Percentiles rank a stretch among this genome's conserved stretches.
phyloP scores from a whole-genome alignment of 2,888 invertebrate species.

The Ophion ellenae region DNA sequence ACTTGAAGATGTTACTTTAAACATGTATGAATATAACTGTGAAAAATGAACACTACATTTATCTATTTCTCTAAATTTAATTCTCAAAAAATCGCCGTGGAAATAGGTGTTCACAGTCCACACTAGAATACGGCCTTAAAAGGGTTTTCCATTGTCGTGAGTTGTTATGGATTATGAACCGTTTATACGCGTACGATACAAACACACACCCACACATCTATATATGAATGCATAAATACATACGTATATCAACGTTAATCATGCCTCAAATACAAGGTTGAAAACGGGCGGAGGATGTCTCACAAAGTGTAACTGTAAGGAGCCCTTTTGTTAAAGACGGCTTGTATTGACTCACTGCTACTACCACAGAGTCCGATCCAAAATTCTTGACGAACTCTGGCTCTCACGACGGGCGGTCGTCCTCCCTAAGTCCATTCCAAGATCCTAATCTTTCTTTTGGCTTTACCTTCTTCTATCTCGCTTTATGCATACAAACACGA shows the following conservation, averaged over 20 bases:
- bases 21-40: too few relatives aligned
- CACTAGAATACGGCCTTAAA: too few relatives aligned
- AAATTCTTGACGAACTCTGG: constrained; percentile 60
- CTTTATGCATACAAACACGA: constrained; percentile 9
- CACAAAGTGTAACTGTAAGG: background rate
- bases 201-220: too few relatives aligned
- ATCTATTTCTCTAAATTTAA: too few relatives aligned
- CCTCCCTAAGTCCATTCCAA: constrained; percentile 49
- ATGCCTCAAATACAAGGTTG: too few relatives aligned
- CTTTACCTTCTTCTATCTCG: constrained; percentile 41
- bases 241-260: too few relatives aligned
- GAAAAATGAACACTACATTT: too few relatives aligned
- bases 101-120: too few relatives aligned
- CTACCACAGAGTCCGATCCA: constrained; percentile 44
- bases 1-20: too few relatives aligned
- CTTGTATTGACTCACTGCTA: constrained; percentile 31
- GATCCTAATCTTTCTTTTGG: constrained; percentile 60
- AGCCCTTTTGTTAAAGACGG: constrained; percentile 14
- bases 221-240: background rate
- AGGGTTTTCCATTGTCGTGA: too few relatives aligned
- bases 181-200: background rate
- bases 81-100: too few relatives aligned
- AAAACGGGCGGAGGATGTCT: background rate
- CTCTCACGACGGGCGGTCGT: constrained; percentile 66
- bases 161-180: background rate